Percentiles rank a stretch among this genome's conserved stretches.
phyloP scores from a whole-genome alignment of 2,888 invertebrate genomes.

The Drosophila macrothrix region DNA sequence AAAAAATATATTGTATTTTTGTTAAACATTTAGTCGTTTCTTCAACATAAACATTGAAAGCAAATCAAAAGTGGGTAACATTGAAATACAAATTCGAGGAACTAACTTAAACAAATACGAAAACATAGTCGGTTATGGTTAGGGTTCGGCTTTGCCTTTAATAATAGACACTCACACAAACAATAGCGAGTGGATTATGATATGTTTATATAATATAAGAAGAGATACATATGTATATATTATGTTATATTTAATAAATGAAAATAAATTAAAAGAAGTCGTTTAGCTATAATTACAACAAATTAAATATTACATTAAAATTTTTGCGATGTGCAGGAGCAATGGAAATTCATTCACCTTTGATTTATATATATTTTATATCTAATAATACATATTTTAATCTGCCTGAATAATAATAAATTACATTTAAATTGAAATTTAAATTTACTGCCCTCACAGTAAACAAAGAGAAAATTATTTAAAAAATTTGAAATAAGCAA shows the following conservation, averaged over 20 bases:
- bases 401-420: too few species aligned
- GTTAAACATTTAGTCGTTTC: conserved; percentile 41
- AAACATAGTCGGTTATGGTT: conserved; percentile 36
- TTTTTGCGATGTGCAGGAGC: not conserved
- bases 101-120: conserved; percentile 44
- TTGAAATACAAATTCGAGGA: conserved; percentile 57
- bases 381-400: not conserved
- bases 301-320: not conserved
- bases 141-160: conserved; percentile 41
- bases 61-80: conserved; percentile 68
- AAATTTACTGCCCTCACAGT: not conserved
- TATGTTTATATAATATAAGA: conserved; percentile 40
- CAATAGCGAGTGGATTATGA: conserved; percentile 78
- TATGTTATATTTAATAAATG: conserved; percentile 11
- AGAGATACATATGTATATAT: conserved; percentile 22
- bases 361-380: not conserved
- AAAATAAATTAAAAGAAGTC: conserved; percentile 13
- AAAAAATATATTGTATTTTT: conserved; percentile 30
- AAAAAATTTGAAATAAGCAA: not conserved
- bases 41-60: conserved; percentile 65
- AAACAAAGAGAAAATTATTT: not conserved
- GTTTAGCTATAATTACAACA: conserved; percentile 16
- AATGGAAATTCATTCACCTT: conserved; percentile 11
- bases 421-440: not conserved
- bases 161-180: conserved; percentile 69